A percentile compares a stretch with the other conserved stretches of the same genome.
Evolutionary conservation across 2,113 vertebrate genomes (phyloP).

Genomic region (Antigone vipio): DNA sequence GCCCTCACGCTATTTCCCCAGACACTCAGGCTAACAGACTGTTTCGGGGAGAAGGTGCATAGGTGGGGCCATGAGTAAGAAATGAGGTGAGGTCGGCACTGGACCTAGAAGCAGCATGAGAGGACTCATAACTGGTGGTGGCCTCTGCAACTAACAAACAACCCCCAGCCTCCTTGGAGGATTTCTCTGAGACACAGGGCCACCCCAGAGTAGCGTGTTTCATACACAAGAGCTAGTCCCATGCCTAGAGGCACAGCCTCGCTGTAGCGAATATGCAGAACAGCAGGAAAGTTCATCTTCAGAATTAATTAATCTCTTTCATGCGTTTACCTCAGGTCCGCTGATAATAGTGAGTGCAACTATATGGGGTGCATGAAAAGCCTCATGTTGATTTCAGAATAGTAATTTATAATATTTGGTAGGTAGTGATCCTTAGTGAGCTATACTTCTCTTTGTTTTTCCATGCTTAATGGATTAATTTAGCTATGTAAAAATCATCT

Average conservation of each 20-base stretch:
- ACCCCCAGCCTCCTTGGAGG: neutral
- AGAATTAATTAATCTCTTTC: neutral
- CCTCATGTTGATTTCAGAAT: neutral
- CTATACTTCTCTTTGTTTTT: neutral
- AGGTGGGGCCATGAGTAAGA: neutral
- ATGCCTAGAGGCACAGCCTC: neutral
- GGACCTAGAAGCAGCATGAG: neutral
- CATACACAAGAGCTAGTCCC: neutral
- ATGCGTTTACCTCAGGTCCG: neutral
- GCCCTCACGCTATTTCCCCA: neutral
- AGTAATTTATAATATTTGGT: neutral
- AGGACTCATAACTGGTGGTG: neutral
- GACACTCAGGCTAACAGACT: neutral
- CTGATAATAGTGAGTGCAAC: accelerated
- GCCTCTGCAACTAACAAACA: neutral
- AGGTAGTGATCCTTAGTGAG: neutral
- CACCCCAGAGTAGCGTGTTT: neutral
- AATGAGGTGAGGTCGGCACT: neutral
- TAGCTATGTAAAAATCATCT: neutral
- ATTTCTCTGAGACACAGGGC: neutral
- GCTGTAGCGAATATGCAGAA: neutral
- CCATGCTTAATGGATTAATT: neutral
- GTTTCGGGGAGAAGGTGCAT: neutral
- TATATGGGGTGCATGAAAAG: neutral
- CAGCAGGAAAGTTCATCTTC: neutral